Base-by-base conservation (phyloP, 2,888 invertebrate species). In the Reticulitermes lucifugus region DNA sequence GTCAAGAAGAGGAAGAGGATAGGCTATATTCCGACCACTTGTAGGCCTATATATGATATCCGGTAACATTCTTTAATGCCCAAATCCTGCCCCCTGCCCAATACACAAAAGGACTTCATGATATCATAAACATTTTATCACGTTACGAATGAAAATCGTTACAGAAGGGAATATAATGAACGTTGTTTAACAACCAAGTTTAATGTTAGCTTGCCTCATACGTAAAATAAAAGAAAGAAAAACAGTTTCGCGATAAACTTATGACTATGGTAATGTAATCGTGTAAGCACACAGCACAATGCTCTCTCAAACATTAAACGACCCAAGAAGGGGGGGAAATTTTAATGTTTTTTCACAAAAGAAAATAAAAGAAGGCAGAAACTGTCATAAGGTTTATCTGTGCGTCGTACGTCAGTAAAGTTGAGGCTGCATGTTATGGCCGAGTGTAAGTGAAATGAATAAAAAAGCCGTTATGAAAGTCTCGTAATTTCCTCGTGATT, bases 131-230 rank as follows among this genome's bases (percentile, higher is more conserved):
- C 21, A 29, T 73, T 65, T n/a, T 41, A 1, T 12, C 41, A 41
- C 41, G 73, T 73, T 73, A 73, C 41, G 73, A 41, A 73, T 73
- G 41, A 73, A 35, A 41, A 29, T 70, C 70, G 25, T 70, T 70
- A 70, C 14, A 70, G n/a, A 70, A n/a, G n/a, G n/a, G 25, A 70
- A 25, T 70, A 29, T 70, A 70, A 70, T 70, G 70, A 70, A 70
- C 6, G 29, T 2, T 14, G 18, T 10, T 70, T 70, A 70, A 70
- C 70, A 70, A 29, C 70, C 14, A 29, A 70, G 29, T 25, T n/a
- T 70, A 70, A 70, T 70, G 70, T 9, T 29, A 2, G 7, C 29
- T 70, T n/a, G 25, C 29, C 70, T 70, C 70, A 2, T 70, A 6
- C 9, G 70, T 29, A n/a, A 70, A 70, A 70, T 70, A 25, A 14